Percentiles rank a stretch among this genome's conserved stretches.
Evolutionary conservation across 2,888 invertebrate genomes (phyloP).

Genomic region (Sminthurinus aureus): DNA sequence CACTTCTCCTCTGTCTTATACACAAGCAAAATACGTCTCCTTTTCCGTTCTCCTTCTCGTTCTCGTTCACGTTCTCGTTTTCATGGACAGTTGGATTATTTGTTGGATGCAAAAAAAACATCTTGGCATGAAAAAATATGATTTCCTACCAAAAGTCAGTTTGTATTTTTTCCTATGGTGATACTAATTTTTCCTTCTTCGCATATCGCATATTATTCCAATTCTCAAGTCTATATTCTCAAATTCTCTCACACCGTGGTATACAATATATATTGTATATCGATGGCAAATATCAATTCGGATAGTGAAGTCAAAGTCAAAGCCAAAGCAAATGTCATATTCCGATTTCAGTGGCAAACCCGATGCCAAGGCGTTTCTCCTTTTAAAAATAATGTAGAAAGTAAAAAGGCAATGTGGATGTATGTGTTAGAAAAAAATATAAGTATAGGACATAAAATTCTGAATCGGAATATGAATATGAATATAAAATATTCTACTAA

Average conservation of each 20-base stretch:
- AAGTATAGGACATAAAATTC: too few relatives aligned
- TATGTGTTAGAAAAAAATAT: too few relatives aligned
- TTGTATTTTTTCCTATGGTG: neutral
- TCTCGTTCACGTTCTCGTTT: neutral
- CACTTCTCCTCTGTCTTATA: neutral
- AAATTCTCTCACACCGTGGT: neutral
- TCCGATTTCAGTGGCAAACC: too few relatives aligned
- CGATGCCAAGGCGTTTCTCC: too few relatives aligned
- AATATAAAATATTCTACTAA: too few relatives aligned
- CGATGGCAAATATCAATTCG: too few relatives aligned
- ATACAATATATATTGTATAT: too few relatives aligned
- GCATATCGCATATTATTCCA: neutral
- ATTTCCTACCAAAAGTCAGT: slow-evolving; percentile 21
- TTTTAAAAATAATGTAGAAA: too few relatives aligned
- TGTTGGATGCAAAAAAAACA: slow-evolving; percentile 10
- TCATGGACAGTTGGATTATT: neutral
- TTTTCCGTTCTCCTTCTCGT: neutral
- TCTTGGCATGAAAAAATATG: slow-evolving; percentile 33
- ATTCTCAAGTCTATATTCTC: neutral
- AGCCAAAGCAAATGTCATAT: too few relatives aligned
- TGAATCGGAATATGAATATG: too few relatives aligned
- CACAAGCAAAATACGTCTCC: neutral
- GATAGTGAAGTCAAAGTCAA: too few relatives aligned
- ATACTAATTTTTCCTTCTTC: slow-evolving; percentile 17
- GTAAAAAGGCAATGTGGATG: too few relatives aligned